A percentile compares a stretch with the other conserved stretches of the same genome.
Conservation (phyloP, 2,797 vertebrate species). For the Xiphophorus birchmanni region DNA sequence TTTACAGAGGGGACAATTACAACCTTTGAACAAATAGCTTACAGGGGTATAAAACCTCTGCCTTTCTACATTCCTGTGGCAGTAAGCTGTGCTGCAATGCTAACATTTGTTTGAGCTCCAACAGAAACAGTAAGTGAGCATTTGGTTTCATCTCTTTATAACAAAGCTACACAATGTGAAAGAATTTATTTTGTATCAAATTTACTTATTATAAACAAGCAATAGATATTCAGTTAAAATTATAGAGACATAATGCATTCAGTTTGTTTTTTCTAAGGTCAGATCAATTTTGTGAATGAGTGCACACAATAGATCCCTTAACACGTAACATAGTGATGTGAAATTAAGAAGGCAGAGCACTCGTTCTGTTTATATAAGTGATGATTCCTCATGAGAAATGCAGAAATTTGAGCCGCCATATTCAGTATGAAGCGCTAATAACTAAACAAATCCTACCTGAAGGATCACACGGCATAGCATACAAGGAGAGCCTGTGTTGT, state of each 20-base stretch:
- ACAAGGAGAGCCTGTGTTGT: constrained; percentile 55
- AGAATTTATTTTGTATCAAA: not conserved
- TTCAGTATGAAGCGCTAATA: constrained; percentile 44
- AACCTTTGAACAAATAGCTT: not conserved
- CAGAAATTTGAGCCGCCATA: constrained; percentile 25
- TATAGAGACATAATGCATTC: not conserved
- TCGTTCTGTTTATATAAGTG: constrained; percentile 24
- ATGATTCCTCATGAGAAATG: constrained; percentile 24
- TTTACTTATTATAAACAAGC: not conserved
- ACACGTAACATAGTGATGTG: not conserved
- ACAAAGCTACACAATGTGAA: not conserved
- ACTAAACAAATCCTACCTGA: constrained; percentile 25
- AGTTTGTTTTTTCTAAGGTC: not conserved
- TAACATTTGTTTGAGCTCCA: not conserved
- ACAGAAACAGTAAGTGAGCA: not conserved
- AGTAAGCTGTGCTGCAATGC: not conserved
- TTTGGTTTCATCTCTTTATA: not conserved
- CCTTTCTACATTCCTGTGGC: not conserved
- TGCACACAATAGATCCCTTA: not conserved
- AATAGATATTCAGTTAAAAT: not conserved
- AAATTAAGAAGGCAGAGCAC: not conserved
- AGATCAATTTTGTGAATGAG: not conserved
- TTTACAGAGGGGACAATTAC: no score
- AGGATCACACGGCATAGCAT: constrained; percentile 22
- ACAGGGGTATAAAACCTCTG: not conserved